Evolutionary conservation across 2,113 vertebrate genomes (phyloP).

Genomic region (Pedionomus torquatus): DNA sequence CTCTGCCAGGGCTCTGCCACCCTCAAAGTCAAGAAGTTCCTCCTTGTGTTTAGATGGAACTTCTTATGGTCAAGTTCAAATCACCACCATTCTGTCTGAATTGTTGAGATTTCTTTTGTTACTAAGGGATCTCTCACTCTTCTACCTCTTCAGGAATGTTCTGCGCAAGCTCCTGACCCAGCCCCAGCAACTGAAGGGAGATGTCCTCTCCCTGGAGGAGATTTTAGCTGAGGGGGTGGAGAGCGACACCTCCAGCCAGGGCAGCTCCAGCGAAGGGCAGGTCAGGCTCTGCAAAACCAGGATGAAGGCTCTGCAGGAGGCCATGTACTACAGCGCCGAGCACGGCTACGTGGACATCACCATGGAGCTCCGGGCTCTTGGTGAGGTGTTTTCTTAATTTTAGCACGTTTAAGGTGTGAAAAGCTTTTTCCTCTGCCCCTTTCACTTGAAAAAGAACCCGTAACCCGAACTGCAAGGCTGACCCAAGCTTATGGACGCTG

Average conservation of each 20-base stretch:
- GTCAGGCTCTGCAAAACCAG: conserved; percentile 87
- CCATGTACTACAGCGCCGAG: conserved; percentile 96
- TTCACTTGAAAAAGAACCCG: background rate
- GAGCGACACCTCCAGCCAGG: conserved; percentile 76
- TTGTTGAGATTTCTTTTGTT: no score
- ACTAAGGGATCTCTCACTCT: background rate
- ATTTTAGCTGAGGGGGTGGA: conserved; percentile 95
- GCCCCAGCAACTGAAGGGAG: conserved; percentile 90
- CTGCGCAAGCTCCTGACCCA: conserved; percentile 94
- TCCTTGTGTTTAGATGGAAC: no score
- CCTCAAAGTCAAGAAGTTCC: no score
- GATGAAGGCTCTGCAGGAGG: conserved; percentile 94
- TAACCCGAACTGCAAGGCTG: background rate
- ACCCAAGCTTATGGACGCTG: background rate
- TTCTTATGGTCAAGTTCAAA: no score
- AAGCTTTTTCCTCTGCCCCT: background rate
- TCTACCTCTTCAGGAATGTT: conserved; percentile 83
- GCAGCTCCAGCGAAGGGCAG: conserved; percentile 74
- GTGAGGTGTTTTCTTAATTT: conserved; percentile 65
- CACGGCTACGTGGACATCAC: conserved; percentile 97
- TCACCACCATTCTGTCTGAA: background rate
- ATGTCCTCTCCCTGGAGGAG: conserved; percentile 96
- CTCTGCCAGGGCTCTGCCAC: no score
- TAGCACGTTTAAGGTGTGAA: fast-evolving
- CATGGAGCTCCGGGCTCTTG: conserved; percentile 91